A percentile compares a stretch with the other conserved stretches of the same genome.
These are phyloP conservation scores for Montipora capricornis DNA, from an alignment of 64 coral and sea anemone species.

Conservation along the genomic window DNA sequence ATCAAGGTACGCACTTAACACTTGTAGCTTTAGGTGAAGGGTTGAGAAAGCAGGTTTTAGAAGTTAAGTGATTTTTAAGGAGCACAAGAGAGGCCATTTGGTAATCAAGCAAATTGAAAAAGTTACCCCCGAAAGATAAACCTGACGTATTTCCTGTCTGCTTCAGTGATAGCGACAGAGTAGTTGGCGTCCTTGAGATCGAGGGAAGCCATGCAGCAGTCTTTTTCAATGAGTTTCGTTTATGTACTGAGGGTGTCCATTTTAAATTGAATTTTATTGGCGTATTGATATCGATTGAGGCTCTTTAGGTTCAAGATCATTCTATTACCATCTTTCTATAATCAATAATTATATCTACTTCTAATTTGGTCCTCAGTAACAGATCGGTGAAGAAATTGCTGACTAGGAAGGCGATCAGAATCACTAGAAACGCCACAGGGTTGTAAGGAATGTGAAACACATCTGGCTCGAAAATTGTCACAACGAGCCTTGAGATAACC, in stretches of 20 bases:
- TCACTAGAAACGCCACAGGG: neutral
- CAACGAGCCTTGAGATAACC: neutral
- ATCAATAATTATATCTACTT: neutral
- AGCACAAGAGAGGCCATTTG: neutral
- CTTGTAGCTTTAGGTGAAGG: conserved; percentile 11
- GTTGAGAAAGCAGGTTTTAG: conserved; percentile 16
- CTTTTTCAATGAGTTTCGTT: no score
- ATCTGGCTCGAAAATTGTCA: neutral
- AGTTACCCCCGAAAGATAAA: neutral
- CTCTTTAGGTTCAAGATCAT: neutral
- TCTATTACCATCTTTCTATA: conserved; percentile 7
- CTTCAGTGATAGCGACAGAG: no score
- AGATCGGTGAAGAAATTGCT: neutral
- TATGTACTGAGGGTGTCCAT: neutral
- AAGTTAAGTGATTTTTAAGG: conserved; percentile 27
- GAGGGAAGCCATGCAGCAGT: no score
- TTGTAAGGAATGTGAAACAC: neutral
- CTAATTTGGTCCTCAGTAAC: neutral
- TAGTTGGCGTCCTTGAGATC: no score
- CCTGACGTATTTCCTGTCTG: neutral
- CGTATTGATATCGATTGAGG: no score
- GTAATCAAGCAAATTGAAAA: neutral
- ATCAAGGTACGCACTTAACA: conserved; percentile 4
- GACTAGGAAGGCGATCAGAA: neutral
- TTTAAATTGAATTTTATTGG: no score